A percentile compares a stretch with the other conserved stretches of the same genome.
These are phyloP conservation scores for Tyrannus savana DNA, from an alignment of 2,113 vertebrate genomes.

Conservation along the genomic window DNA sequence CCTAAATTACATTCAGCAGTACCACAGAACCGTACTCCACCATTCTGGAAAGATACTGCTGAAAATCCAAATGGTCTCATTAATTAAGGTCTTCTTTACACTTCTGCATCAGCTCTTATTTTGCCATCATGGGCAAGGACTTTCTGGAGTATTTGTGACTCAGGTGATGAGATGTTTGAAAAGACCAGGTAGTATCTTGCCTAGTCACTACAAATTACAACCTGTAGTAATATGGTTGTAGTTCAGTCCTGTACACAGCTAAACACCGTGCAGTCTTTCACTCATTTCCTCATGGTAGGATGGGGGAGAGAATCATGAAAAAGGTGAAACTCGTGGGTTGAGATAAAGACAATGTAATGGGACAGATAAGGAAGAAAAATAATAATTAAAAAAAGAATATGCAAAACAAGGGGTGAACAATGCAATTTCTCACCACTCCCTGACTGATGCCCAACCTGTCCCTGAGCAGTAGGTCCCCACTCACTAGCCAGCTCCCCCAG, in stretches of 20 bases:
- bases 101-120: background rate
- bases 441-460: background rate
- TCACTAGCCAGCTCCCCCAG: fast-evolving
- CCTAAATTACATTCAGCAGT: background rate
- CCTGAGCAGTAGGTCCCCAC: background rate
- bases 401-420: background rate
- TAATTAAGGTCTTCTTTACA: background rate
- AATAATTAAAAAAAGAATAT: background rate
- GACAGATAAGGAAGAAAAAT: background rate
- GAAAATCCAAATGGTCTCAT: background rate
- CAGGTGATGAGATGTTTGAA: background rate
- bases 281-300: background rate
- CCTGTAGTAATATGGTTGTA: background rate
- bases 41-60: background rate
- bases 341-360: background rate
- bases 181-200: background rate
- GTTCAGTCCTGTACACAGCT: background rate
- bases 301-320: background rate
- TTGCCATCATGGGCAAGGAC: fast-evolving
- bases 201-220: background rate
- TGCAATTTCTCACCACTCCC: background rate
- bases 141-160: background rate
- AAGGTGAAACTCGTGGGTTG: background rate
- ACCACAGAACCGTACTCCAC: background rate
- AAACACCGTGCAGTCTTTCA: background rate